A percentile compares a stretch with the other conserved stretches of the same genome.
Conservation (phyloP, 2,888 invertebrate genomes). For the Brachylomia viminalis region DNA sequence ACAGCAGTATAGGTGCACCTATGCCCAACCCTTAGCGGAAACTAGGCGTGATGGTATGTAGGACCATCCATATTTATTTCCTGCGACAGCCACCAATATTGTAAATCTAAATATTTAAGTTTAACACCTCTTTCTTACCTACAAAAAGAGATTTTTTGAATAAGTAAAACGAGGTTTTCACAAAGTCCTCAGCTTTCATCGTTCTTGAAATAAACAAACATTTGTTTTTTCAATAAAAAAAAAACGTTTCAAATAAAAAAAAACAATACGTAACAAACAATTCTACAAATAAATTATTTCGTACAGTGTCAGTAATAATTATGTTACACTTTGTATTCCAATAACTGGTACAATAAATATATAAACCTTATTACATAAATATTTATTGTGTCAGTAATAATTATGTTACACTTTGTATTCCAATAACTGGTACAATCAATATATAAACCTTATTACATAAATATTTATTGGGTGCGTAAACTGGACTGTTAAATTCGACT, state of each 20-base stretch:
- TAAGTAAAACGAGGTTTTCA: neutral
- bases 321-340: conserved; percentile 34
- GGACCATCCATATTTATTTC: neutral
- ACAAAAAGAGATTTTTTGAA: neutral
- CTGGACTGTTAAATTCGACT: conserved; percentile 47
- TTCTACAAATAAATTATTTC: conserved; percentile 23
- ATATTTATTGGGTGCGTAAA: conserved; percentile 60
- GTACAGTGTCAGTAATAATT: conserved; percentile 31
- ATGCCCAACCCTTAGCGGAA: too few relatives aligned
- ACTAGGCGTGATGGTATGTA: neutral
- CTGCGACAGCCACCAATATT: neutral
- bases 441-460: conserved; percentile 46
- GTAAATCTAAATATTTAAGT: neutral
- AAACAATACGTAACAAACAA: conserved; percentile 16
- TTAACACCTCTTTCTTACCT: neutral
- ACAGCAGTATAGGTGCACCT: neutral
- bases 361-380: conserved; percentile 50
- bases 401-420: conserved; percentile 37
- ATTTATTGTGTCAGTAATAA: conserved; percentile 55
- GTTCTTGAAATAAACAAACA: neutral
- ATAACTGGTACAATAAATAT: conserved; percentile 56
- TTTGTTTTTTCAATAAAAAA: neutral
- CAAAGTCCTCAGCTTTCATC: neutral
- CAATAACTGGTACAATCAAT: conserved; percentile 54
- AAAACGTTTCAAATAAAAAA: conserved; percentile 8